These are phyloP conservation scores for Idaea dimidiata DNA, from an alignment of 2,888 invertebrate genomes.

Conservation along the genomic window DNA sequence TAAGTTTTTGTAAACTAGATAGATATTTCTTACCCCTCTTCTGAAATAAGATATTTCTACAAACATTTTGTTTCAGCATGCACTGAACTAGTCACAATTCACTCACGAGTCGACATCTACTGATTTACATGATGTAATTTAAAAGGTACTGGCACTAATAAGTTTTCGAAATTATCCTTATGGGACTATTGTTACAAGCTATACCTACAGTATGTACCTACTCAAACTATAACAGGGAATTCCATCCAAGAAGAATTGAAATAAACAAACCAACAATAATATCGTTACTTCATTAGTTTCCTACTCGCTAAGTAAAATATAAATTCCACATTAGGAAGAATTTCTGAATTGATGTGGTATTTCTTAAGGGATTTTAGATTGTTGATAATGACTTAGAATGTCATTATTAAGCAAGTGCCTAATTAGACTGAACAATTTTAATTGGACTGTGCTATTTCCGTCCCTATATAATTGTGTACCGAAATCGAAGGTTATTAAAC, in stretches of 20 bases:
- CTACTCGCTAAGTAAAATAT: not conserved
- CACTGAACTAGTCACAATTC: not conserved
- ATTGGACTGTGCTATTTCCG: not conserved
- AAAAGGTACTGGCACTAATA: not conserved
- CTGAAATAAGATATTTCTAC: not conserved
- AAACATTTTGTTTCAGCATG: not conserved
- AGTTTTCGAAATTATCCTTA: not conserved
- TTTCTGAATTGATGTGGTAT: not conserved
- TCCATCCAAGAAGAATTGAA: not conserved
- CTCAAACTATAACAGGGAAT: not conserved
- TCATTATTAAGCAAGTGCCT: not conserved
- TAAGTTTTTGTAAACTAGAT: not conserved
- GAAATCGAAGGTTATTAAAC: not conserved
- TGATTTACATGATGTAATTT: not conserved
- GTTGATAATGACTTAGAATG: not conserved
- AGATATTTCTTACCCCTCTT: not conserved
- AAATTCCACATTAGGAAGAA: not conserved
- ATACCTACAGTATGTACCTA: not conserved
- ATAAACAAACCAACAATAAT: not conserved
- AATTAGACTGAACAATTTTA: not conserved
- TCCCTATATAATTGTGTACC: not conserved
- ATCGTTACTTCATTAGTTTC: not conserved
- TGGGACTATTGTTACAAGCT: not conserved
- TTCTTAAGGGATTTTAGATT: not conserved
- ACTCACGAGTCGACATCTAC: not conserved